A percentile compares a stretch with the other conserved stretches of the same genome.
These are phyloP conservation scores for Falcaria lacertinaria DNA, from an alignment of 2,888 invertebrate genomes.

Conservation along the genomic window DNA sequence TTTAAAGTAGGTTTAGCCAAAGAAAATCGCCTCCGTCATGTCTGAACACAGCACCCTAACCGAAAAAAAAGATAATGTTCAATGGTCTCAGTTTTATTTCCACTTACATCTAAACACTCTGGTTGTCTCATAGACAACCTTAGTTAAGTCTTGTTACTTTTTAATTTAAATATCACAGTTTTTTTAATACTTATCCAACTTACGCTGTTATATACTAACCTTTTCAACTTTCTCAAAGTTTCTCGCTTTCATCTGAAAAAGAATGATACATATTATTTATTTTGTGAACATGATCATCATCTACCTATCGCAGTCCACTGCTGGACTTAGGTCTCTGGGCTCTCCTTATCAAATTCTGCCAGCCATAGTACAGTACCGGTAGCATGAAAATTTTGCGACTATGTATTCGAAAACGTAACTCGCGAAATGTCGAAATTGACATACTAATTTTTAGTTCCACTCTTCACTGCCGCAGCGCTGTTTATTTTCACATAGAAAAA, in stretches of 20 bases:
- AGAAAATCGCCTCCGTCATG: slow-evolving; percentile 72
- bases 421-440: no score
- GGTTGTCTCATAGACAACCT: slow-evolving; percentile 8
- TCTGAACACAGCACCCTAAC: slow-evolving; percentile 74
- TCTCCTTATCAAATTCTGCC: no score
- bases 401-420: no score
- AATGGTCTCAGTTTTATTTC: slow-evolving; percentile 52
- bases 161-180: slow-evolving; percentile 31
- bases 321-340: no score
- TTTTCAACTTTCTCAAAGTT: slow-evolving; percentile 99
- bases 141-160: slow-evolving; percentile 1
- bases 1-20: slow-evolving; percentile 20
- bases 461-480: no score
- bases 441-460: no score
- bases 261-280: no score
- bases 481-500: no score
- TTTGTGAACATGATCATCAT: no score
- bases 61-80: slow-evolving; percentile 62
- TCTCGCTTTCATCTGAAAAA: slow-evolving; percentile 93
- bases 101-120: slow-evolving; percentile 33
- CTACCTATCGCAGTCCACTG: no score
- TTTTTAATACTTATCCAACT: slow-evolving; percentile 21
- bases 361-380: no score
- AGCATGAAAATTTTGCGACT: no score
- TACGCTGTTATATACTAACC: slow-evolving; percentile 82